A percentile compares a stretch with the other conserved stretches of the same genome.
Conservation (phyloP, 2,888 invertebrate species). For the Archips xylosteana region DNA sequence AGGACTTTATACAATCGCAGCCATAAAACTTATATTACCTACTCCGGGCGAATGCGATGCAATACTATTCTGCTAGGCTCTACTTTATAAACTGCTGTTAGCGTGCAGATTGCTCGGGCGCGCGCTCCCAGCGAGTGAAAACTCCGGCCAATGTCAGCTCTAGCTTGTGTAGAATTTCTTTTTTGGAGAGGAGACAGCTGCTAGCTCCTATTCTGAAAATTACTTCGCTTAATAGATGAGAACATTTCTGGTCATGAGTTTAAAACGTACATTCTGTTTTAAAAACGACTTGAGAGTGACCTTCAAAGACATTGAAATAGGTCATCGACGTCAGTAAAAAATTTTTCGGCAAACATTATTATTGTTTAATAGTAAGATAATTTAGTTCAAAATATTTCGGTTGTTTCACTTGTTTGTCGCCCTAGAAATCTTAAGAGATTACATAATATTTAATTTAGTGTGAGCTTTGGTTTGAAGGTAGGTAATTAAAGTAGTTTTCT, state of each 20-base stretch:
- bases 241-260: slow-evolving; percentile 14
- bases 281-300: slow-evolving; percentile 2
- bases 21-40: slow-evolving; percentile 27
- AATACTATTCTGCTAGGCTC: slow-evolving; percentile 13
- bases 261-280: slow-evolving; percentile 9
- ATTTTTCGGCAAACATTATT: neutral
- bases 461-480: too few relatives aligned
- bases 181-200: slow-evolving; percentile 33
- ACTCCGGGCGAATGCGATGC: neutral
- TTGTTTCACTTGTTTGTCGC: too few relatives aligned
- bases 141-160: slow-evolving; percentile 30
- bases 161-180: slow-evolving; percentile 28
- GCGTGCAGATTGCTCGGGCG: slow-evolving; percentile 45
- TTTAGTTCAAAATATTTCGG: too few relatives aligned
- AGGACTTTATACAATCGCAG: slow-evolving; percentile 22
- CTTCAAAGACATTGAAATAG: neutral
- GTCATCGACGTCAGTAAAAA: neutral
- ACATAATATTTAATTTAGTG: too few relatives aligned
- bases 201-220: slow-evolving; percentile 37
- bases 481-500: too few relatives aligned
- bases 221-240: slow-evolving; percentile 29
- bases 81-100: slow-evolving; percentile 42
- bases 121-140: slow-evolving; percentile 27
- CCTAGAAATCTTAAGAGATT: too few relatives aligned
- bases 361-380: too few relatives aligned